phyloP scores from a whole-genome alignment of 2,888 invertebrate genomes.

The Cremastinae sp. region DNA sequence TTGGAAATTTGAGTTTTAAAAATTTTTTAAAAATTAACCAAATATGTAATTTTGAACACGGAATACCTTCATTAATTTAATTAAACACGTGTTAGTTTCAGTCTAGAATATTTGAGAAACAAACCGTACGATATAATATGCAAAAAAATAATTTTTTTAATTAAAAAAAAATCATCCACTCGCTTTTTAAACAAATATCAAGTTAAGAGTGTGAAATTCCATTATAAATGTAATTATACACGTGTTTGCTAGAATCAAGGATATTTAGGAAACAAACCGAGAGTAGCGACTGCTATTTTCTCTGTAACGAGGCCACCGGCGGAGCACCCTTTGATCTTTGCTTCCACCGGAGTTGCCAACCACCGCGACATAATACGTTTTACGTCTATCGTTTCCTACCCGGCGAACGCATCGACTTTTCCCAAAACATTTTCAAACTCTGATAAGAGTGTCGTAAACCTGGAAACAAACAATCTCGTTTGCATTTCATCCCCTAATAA shows the following conservation, averaged over 20 bases:
- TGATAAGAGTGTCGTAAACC: not conserved
- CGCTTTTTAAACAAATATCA: too few relatives aligned
- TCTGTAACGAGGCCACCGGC: constrained; percentile 58
- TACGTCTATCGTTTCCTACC: constrained; percentile 53
- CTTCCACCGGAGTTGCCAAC: constrained; percentile 53
- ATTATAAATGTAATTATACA: not conserved
- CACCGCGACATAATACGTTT: constrained; percentile 63
- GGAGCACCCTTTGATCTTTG: constrained; percentile 63
- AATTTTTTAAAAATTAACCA: not conserved
- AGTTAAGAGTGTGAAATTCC: not conserved
- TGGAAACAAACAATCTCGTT: constrained; percentile 5
- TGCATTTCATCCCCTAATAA: not conserved
- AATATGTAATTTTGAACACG: too few relatives aligned
- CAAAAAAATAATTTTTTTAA: too few relatives aligned
- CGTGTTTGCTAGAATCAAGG: not conserved
- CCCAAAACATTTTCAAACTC: constrained; percentile 35
- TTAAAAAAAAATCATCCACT: too few relatives aligned
- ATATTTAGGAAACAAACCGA: constrained; percentile 9
- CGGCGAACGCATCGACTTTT: constrained; percentile 40
- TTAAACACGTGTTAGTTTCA: not conserved
- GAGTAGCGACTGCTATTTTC: constrained; percentile 19
- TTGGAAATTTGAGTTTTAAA: not conserved
- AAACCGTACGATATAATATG: too few relatives aligned
- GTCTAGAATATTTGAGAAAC: not conserved
- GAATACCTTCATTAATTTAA: not conserved